Conservation (phyloP, 1,140 invertebrate species). For the Bombus affinis region DNA sequence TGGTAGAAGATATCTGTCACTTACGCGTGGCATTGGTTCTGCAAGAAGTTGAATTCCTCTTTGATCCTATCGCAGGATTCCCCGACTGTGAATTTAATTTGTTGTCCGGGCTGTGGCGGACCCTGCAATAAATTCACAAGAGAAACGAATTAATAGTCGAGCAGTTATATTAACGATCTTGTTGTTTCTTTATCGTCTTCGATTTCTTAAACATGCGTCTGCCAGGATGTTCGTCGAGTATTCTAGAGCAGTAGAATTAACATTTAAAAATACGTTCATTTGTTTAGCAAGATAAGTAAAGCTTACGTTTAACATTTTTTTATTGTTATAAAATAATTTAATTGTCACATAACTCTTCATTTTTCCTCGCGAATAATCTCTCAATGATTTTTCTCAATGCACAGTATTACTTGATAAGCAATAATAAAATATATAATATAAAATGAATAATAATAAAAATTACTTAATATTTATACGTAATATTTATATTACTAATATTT, state of each 20-base stretch:
- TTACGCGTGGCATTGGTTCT: conserved; percentile 94
- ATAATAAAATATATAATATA: too few species aligned
- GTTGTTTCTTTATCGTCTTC: background rate
- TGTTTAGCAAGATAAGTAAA: background rate
- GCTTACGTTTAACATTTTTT: too few species aligned
- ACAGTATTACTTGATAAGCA: too few species aligned
- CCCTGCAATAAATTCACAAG: conserved; percentile 86
- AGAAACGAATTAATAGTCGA: background rate
- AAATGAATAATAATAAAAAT: too few species aligned
- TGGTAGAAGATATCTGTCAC: conserved; percentile 68
- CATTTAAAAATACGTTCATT: background rate
- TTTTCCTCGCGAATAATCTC: background rate
- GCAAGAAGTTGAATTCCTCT: conserved; percentile 93
- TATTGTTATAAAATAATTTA: background rate
- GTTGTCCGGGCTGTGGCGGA: conserved; percentile 92
- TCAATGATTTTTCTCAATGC: background rate
- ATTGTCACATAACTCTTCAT: background rate
- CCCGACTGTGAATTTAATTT: conserved; percentile 95
- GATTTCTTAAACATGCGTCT: background rate
- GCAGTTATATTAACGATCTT: background rate
- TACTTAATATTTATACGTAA: too few species aligned
- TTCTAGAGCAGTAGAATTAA: background rate
- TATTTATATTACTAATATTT: too few species aligned
- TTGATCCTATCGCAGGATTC: conserved; percentile 97
- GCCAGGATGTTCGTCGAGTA: background rate